Percentiles rank a stretch among this genome's conserved stretches.
Conservation (phyloP, 2,797 vertebrate genomes). For the Pempheris klunzingeri region DNA sequence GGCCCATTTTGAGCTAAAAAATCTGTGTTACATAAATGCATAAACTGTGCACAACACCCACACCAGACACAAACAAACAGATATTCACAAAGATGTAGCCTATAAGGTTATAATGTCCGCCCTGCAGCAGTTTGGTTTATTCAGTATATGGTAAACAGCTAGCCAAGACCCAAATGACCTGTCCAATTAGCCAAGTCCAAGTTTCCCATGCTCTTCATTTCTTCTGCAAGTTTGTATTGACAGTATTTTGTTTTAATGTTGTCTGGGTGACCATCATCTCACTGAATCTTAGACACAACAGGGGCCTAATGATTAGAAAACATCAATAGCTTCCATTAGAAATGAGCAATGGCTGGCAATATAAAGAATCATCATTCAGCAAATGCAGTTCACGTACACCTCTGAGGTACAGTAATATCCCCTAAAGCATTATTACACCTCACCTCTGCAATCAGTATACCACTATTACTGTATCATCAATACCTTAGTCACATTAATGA, state of each 20-base stretch:
- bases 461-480: slow-evolving; percentile 25
- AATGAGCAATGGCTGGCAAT: slow-evolving; percentile 5
- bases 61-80: slow-evolving; percentile 31
- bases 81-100: slow-evolving; percentile 19
- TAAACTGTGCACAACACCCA: slow-evolving; percentile 47
- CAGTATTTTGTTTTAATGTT: slow-evolving; percentile 9
- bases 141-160: slow-evolving; percentile 17
- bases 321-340: slow-evolving; percentile 38
- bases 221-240: slow-evolving; percentile 15
- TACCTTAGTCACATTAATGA: slow-evolving; percentile 50
- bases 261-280: slow-evolving; percentile 23
- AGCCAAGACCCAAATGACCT: not conserved
- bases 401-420: slow-evolving; percentile 23
- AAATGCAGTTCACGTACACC: slow-evolving; percentile 28
- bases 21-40: slow-evolving; percentile 51
- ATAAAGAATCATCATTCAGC: slow-evolving; percentile 13
- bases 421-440: slow-evolving; percentile 21
- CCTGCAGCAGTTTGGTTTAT: slow-evolving; percentile 5
- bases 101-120: not conserved
- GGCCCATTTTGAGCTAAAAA: slow-evolving; percentile 40
- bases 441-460: slow-evolving; percentile 19
- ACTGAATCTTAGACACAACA: slow-evolving; percentile 21
- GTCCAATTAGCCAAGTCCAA: slow-evolving; percentile 20
- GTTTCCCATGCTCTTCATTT: slow-evolving; percentile 5
- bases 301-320: slow-evolving; percentile 18